Evolutionary conservation across 2,888 invertebrate species (phyloP).

Genomic region (Nymphalis c-album): DNA sequence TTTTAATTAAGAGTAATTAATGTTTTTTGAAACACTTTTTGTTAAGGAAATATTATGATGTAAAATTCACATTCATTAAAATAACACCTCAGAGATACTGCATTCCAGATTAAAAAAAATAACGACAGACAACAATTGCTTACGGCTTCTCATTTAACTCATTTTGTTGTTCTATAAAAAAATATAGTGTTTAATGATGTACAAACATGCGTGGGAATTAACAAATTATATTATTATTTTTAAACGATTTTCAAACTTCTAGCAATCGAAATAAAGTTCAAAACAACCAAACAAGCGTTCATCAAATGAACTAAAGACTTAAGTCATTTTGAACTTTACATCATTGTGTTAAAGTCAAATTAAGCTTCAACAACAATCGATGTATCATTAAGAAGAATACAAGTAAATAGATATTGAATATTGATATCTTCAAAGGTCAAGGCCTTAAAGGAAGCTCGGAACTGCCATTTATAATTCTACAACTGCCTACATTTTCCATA

Average conservation of each 20-base stretch:
- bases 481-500: conserved; percentile 21
- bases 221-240: not conserved
- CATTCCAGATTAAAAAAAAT: not conserved
- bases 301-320: not conserved
- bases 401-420: conserved; percentile 2
- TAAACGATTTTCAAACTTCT: not conserved
- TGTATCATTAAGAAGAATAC: not conserved
- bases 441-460: conserved; percentile 17
- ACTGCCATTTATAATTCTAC: conserved; percentile 15
- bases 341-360: not conserved
- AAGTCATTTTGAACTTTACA: not conserved
- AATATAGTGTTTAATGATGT: not conserved
- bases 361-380: not conserved
- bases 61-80: not conserved
- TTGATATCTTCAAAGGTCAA: conserved; percentile 21
- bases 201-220: conserved; percentile 8
- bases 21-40: too few relatives aligned
- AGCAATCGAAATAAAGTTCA: not conserved
- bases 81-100: not conserved
- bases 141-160: not conserved
- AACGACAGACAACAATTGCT: too few relatives aligned
- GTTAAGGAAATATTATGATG: too few relatives aligned
- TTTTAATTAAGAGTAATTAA: too few relatives aligned
- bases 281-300: not conserved
- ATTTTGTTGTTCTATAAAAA: not conserved